Conservation (phyloP, 2,888 invertebrate species). For the Branchellion lobata region DNA sequence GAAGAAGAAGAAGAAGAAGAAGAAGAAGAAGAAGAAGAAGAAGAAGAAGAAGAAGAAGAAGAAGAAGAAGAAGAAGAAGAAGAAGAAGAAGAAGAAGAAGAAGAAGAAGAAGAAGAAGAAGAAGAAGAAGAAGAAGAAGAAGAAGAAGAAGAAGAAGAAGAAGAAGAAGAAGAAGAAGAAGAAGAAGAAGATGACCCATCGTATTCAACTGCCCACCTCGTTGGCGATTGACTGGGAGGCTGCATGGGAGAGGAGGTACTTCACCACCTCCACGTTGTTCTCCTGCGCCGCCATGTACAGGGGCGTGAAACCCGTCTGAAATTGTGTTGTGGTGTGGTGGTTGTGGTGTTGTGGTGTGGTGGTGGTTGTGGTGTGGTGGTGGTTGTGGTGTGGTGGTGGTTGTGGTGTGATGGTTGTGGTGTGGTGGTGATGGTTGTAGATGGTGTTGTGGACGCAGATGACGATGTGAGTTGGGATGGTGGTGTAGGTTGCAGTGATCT, state of each 20-base stretch:
- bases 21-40: not conserved
- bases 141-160: not conserved
- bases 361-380: not conserved
- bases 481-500: not conserved
- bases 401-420: not conserved
- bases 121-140: constrained; percentile 5
- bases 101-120: not conserved
- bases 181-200: not conserved
- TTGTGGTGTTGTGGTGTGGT: not conserved
- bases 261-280: constrained; percentile 94
- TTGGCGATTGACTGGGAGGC: constrained; percentile 98
- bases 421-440: not conserved
- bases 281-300: constrained; percentile 96
- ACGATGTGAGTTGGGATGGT: not conserved
- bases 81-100: not conserved
- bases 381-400: not conserved
- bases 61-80: not conserved
- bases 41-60: not conserved
- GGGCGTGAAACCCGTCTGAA: constrained; percentile 67
- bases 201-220: constrained; percentile 64
- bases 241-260: constrained; percentile 85
- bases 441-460: not conserved
- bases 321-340: not conserved
- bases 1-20: too few relatives aligned
- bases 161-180: not conserved